Percentiles rank a stretch among this genome's conserved stretches.
Evolutionary conservation across 1,140 invertebrate genomes (phyloP).

Genomic region (Diuraphis noxia): DNA sequence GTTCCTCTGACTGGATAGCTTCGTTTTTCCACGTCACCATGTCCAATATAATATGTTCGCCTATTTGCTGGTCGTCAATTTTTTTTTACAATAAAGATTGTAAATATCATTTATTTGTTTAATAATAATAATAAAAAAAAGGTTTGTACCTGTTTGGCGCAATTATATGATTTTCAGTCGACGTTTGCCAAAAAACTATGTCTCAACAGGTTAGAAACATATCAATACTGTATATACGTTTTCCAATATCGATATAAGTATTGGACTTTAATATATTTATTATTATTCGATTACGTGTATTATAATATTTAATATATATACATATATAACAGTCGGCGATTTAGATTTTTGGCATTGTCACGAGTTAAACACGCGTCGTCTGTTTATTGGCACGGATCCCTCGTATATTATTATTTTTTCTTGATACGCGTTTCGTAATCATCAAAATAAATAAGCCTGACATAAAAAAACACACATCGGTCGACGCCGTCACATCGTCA

Average conservation of each 20-base stretch:
- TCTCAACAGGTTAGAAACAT: not conserved
- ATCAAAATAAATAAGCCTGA: not conserved
- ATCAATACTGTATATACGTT: not conserved
- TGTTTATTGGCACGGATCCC: not conserved
- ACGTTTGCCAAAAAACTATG: not conserved
- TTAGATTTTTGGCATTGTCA: not conserved
- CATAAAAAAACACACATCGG: not conserved
- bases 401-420: not conserved
- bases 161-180: not conserved
- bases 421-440: not conserved
- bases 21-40: too few relatives aligned
- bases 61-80: too few relatives aligned
- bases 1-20: too few relatives aligned
- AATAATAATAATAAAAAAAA: too few relatives aligned
- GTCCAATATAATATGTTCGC: too few relatives aligned
- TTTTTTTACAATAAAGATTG: too few relatives aligned
- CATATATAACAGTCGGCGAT: not conserved
- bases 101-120: too few relatives aligned
- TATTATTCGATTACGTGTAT: not conserved
- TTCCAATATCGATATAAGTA: not conserved
- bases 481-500: not conserved
- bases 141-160: not conserved
- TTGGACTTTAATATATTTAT: not conserved
- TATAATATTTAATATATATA: not conserved
- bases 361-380: not conserved